Base-by-base conservation (phyloP, 2,888 invertebrate species). In the Oscheius sp. region DNA sequence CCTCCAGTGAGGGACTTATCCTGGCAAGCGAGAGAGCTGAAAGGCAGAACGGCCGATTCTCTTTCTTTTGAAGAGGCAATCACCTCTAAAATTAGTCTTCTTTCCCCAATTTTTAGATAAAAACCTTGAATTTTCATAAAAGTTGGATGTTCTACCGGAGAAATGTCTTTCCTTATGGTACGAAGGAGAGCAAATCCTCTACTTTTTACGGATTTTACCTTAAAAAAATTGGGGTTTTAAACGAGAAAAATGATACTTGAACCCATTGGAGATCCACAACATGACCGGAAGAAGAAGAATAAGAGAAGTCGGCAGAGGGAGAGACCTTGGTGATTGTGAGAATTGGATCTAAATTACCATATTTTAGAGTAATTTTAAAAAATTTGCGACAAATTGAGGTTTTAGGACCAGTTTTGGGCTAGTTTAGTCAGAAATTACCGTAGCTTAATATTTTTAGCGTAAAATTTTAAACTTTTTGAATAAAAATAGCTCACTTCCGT, bases 1-100 rank as follows among this genome's bases (percentile, higher is more conserved):
- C 92, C 93, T 0, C 93, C 93, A 0, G 92, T 91, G 10, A 91
- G 86, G 6, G 87, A 86, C 33, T 86, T 73, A 45, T 80, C 79
- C 48, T 82, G 75, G 74, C 88, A 87, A 1, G 75, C 79, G 48
- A 73, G 45, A 31, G 78, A 74, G 2, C 65, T 45, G 39, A 83
- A 78, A 8, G 78, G 75, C 15, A 82, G 52, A n/a, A 81, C 72
- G n/a, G n/a, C n/a, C n/a, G n/a, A n/a, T 34, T 50, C 34, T 29
- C 61, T 64, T 27, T 33, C 6, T 29, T 61, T 70, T 50, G 80
- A 81, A 0, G 25, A 20, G 4, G 65, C 48, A 10, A 17, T 52
- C 3, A 52, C 33, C 15, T 65, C 65, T 65, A n/a, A n/a, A n/a
- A n/a, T n/a, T n/a, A 52, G n/a, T n/a, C n/a, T 48, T 29, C n/a